Conservation (phyloP, 1,140 invertebrate species). For the Habropoda laboriosa region DNA sequence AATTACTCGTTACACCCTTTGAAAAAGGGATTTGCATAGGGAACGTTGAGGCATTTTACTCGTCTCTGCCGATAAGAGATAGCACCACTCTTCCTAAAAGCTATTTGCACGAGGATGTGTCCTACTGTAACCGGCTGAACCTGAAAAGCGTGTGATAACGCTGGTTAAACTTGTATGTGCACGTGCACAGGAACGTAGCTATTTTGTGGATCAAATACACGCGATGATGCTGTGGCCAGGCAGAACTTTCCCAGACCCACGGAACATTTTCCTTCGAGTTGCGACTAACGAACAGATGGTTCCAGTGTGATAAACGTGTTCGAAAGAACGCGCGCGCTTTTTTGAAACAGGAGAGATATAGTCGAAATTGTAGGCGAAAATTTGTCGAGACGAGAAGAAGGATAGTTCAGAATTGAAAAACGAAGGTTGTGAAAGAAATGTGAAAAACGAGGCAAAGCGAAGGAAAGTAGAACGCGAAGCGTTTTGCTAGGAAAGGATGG, state of each 20-base stretch:
- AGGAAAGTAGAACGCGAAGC: neutral
- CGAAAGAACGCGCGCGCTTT: neutral
- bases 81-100: neutral
- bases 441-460: too few species aligned
- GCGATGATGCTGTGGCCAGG: neutral
- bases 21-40: slow-evolving; percentile 11
- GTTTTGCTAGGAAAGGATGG: neutral
- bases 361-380: too few species aligned
- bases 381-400: too few species aligned
- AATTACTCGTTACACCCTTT: slow-evolving; percentile 13
- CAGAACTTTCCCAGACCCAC: neutral
- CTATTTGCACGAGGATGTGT: neutral
- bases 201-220: neutral
- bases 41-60: neutral
- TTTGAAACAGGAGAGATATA: too few species aligned
- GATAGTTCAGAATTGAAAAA: too few species aligned
- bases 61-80: slow-evolving; percentile 8
- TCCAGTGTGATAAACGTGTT: neutral
- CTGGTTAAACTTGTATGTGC: neutral
- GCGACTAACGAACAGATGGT: neutral
- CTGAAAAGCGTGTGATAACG: slow-evolving; percentile 23
- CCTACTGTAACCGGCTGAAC: neutral
- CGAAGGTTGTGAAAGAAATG: too few species aligned
- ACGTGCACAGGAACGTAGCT: too few species aligned
- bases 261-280: neutral